These are phyloP conservation scores for Thalassoma bifasciatum DNA, from an alignment of 2,113 vertebrate genomes.

Conservation along the genomic window DNA sequence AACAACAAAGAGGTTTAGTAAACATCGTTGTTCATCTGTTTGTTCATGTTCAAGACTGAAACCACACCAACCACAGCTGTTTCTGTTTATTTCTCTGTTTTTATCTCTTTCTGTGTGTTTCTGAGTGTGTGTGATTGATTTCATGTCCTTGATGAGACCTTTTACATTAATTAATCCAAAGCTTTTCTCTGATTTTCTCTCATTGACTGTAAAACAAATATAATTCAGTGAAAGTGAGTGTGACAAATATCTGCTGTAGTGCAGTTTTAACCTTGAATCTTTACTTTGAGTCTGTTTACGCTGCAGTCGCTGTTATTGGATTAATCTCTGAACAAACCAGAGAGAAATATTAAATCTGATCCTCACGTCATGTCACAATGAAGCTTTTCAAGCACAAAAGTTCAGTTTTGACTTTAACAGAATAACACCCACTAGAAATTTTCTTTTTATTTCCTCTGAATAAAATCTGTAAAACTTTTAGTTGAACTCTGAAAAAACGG, in stretches of 20 bases:
- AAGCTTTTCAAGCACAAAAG: no score
- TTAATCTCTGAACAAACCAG: neutral
- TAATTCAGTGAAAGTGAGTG: neutral
- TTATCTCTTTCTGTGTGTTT: neutral
- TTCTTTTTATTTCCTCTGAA: no score
- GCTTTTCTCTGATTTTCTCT: neutral
- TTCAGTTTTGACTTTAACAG: no score
- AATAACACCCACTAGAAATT: no score
- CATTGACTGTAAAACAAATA: neutral
- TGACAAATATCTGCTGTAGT: neutral
- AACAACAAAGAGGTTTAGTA: conserved; percentile 77
- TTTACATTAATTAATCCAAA: neutral
- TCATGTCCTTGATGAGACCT: neutral
- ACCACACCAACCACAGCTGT: no score
- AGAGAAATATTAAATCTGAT: conserved; percentile 1
- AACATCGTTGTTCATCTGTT: conserved; percentile 77
- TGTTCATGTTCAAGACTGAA: conserved; percentile 66
- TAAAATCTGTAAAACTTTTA: no score
- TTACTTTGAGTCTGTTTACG: neutral
- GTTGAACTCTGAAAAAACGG: no score
- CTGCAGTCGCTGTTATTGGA: neutral
- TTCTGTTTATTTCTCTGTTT: no score
- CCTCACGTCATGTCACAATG: no score
- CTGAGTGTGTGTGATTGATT: conserved; percentile 9
- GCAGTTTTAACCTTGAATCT: neutral